These are phyloP conservation scores for Orussus abietinus DNA, from an alignment of 1,140 invertebrate species.

Conservation along the genomic window DNA sequence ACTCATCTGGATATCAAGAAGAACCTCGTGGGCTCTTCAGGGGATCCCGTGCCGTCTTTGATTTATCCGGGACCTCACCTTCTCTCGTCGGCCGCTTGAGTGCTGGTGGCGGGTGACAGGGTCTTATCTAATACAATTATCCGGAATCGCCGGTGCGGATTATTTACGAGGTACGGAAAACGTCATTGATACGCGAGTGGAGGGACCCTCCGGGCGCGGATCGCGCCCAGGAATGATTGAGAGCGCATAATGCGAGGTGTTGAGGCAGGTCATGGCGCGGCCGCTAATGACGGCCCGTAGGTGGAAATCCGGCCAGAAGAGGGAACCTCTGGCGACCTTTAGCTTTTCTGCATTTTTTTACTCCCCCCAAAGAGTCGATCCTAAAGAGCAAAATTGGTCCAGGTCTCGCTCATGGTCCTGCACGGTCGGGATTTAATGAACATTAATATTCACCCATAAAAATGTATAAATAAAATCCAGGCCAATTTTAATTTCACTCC, in stretches of 20 bases:
- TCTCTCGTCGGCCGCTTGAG: slow-evolving; percentile 9
- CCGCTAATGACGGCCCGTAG: slow-evolving; percentile 44
- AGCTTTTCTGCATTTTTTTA: too few relatives aligned
- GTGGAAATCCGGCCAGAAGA: slow-evolving; percentile 37
- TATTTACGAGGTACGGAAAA: slow-evolving; percentile 40
- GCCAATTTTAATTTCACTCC: too few relatives aligned
- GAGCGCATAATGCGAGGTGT: slow-evolving; percentile 46
- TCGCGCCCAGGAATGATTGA: slow-evolving; percentile 35
- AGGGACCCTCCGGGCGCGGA: slow-evolving; percentile 2
- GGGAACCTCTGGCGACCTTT: too few relatives aligned
- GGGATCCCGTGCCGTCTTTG: too few relatives aligned
- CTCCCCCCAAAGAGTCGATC: too few relatives aligned
- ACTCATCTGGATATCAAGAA: too few relatives aligned
- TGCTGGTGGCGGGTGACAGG: slow-evolving; percentile 28
- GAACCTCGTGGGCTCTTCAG: too few relatives aligned
- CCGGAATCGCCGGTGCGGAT: slow-evolving; percentile 30
- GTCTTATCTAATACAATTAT: slow-evolving; percentile 50
- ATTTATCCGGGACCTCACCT: slow-evolving; percentile 29
- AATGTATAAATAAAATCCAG: too few relatives aligned
- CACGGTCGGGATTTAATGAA: too few relatives aligned
- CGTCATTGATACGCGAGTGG: slow-evolving; percentile 22
- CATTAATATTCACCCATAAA: too few relatives aligned
- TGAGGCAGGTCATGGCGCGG: slow-evolving; percentile 37
- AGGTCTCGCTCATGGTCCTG: too few relatives aligned
- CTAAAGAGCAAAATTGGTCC: too few relatives aligned